Evolutionary conservation across 2,113 vertebrate species (phyloP).

Genomic region (Myrmecobius fasciatus): DNA sequence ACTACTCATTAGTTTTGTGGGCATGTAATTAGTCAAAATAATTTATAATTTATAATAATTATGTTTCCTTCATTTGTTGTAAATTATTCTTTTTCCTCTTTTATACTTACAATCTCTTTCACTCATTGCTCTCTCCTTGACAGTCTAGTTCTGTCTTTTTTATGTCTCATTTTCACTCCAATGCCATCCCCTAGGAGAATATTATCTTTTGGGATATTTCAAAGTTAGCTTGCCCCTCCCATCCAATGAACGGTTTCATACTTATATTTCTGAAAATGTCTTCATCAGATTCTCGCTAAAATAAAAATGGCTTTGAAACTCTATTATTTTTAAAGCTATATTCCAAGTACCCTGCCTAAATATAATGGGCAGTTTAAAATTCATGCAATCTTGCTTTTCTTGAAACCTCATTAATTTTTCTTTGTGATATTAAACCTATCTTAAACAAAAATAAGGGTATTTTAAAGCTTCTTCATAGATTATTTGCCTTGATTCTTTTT

Average conservation of each 20-base stretch:
- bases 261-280: conserved; percentile 57
- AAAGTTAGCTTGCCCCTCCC: neutral
- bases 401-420: conserved; percentile 14
- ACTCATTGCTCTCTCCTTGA: neutral
- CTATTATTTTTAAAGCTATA: conserved; percentile 63
- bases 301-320: conserved; percentile 60
- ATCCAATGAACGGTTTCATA: neutral
- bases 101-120: neutral
- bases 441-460: neutral
- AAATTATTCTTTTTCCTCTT: neutral
- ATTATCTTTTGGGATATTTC: conserved; percentile 62
- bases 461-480: neutral
- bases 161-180: neutral
- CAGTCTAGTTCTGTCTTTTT: neutral
- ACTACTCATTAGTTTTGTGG: neutral
- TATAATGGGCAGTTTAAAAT: neutral
- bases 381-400: fast-evolving
- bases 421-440: neutral
- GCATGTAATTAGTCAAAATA: neutral
- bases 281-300: conserved; percentile 62
- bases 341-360: neutral
- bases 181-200: neutral
- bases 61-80: neutral
- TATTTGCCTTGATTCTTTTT: neutral
- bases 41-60: neutral